Evolutionary conservation across 2,797 vertebrate species (phyloP), one percentile per base, ranked within the genome.

Genomic region (Distichodus sexfasciatus): DNA sequence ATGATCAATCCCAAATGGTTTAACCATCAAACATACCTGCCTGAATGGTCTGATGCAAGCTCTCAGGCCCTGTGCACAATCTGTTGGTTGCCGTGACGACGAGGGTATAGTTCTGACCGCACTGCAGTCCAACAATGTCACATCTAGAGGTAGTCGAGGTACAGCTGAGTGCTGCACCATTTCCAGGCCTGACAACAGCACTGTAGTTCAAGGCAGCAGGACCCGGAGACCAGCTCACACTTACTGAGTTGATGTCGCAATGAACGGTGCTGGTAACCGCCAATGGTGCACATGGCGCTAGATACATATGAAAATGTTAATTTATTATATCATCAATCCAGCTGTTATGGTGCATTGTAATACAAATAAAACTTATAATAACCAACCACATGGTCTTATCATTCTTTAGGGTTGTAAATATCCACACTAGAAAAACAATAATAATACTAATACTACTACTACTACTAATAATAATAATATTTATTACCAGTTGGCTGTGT

Each of bases 261-360:
- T 84, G 40, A 35, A 90, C 21, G 17, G 23, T 54, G 50, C 33
- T 84, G 29, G 33, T 0, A 60, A 89, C 75, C 9, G 26, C 59
- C 63, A 80, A 44, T 12, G 86, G 82, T 1, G 73, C 61, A 75
- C 91, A 92, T 1, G 90, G 91, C 1, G 85, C 91, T 92, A 51
- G 63, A 43, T 0, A 24, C 41, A 66, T 11, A 28, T 9, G 0
- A 47, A 1, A 29, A n/a, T n/a, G n/a, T n/a, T 24, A 3, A 35
- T 6, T 46, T 4, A 21, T 21, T n/a, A n/a, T n/a, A n/a, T n/a
- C n/a, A n/a, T n/a, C n/a, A n/a, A n/a, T n/a, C n/a, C n/a, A n/a
- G n/a, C n/a, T n/a, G n/a, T n/a, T n/a, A n/a, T n/a, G n/a, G n/a
- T n/a, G n/a, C n/a, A n/a, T n/a, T n/a, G n/a, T n/a, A n/a, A n/a